Base-by-base conservation (phyloP, 2,113 vertebrate species). In the Choloepus hoffmanni region DNA sequence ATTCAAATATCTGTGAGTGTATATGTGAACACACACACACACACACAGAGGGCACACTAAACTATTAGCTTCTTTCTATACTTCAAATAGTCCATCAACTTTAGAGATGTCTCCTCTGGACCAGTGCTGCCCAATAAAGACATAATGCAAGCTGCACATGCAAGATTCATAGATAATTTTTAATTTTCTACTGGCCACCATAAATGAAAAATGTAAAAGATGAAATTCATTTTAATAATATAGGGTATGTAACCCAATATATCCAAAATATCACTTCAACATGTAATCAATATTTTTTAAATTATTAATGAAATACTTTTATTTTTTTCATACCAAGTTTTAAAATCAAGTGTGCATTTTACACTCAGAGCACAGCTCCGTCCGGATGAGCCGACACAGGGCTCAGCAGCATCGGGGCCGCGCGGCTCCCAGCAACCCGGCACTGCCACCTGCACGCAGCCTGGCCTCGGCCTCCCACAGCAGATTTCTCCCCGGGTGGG, bases 141-240 rank as follows among this genome's bases (percentile, higher is more conserved):
- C 5, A 30, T 18, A 72, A 40, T 23, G 60, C 45, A 88, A 82
- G 21, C 43, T 50, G 89, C 18, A 77, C 26, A 85, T 43, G 9
- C 10, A 96, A 93, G 58, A 5, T 53, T 85, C 12, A 76, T 18
- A 83, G 2, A 13, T 50, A 62, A 82, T 24, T 93, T 94, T 45
- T 85, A 72, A 92, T 78, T 84, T 83, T 94, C 12, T 65, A 81
- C n/a, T 53, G 55, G 19, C 5, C 50, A 89, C 36, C 76, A 45
- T 95, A 70, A 81, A 86, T 30, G 24, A 91, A 93, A 97, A 95
- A 91, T 55, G 4, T 53, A 65, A 88, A 90, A 73, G 15, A 8
- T 62, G 6, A 89, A 82, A 36, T 83, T 90, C 30, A 89, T 40
- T 83, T 84, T 48, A 76, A 74, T 74, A 73, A 73, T 13, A n/a